Evolutionary conservation across 2,797 vertebrate genomes (phyloP).

Genomic region (Poliocrania exsul): DNA sequence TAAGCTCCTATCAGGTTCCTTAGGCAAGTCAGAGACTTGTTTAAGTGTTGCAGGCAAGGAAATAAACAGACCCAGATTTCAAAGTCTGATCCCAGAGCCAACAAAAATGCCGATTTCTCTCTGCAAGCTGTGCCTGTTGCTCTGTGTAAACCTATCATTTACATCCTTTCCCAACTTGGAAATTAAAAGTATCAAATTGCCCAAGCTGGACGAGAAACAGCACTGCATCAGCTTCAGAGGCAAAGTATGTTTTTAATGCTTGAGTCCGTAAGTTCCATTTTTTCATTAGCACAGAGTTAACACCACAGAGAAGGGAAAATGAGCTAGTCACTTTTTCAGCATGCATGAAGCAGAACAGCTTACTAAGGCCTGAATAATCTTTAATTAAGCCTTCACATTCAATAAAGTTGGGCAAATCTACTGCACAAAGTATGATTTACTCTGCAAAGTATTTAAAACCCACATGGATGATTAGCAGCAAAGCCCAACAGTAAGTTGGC

Average conservation of each 20-base stretch:
- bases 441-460: not conserved
- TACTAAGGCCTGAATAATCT: not conserved
- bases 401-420: not conserved
- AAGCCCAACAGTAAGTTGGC: not conserved
- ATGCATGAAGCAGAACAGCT: not conserved
- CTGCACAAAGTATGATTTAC: not conserved
- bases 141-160: slow-evolving; percentile 14
- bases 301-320: not conserved
- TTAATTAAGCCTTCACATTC: not conserved
- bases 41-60: not conserved
- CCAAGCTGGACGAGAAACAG: not conserved
- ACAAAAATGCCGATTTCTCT: not conserved
- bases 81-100: not conserved
- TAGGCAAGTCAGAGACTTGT: not conserved
- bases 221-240: not conserved
- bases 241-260: not conserved
- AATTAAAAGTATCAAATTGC: not conserved
- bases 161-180: not conserved
- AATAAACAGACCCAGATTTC: slow-evolving; percentile 26
- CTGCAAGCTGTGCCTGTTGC: not conserved
- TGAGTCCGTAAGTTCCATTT: not conserved
- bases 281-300: slow-evolving; percentile 16
- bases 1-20: not conserved
- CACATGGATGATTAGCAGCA: not conserved
- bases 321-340: not conserved